phyloP scores from a whole-genome alignment of 2,113 vertebrate species.

The Gallinago undulata region DNA sequence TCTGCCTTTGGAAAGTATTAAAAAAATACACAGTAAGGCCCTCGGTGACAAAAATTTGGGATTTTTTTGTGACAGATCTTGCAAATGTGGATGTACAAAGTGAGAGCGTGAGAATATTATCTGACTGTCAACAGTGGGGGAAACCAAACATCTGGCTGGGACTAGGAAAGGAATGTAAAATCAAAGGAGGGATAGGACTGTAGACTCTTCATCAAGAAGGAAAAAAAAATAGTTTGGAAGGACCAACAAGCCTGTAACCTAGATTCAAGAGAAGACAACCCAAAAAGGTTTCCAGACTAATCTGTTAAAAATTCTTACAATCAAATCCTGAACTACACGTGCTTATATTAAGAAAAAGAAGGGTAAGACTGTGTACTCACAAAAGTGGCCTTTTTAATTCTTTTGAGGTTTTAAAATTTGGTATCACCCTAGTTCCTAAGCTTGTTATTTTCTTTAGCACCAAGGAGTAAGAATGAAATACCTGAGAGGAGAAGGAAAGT shows the following conservation, averaged over 20 bases:
- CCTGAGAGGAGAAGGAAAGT: neutral
- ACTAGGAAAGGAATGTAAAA: neutral
- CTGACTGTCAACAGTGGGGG: neutral
- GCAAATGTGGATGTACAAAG: neutral
- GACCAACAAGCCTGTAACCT: neutral
- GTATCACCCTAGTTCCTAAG: neutral
- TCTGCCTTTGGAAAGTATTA: constrained; percentile 20
- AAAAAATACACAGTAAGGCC: constrained; percentile 5
- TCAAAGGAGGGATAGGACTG: neutral
- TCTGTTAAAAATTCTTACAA: neutral
- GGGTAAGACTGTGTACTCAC: neutral
- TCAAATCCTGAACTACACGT: neutral
- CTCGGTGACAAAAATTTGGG: neutral
- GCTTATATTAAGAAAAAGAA: neutral
- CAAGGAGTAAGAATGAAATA: constrained; percentile 5
- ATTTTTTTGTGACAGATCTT: constrained; percentile 1
- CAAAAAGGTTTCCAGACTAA: neutral
- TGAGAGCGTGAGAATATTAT: neutral
- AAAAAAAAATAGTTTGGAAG: neutral
- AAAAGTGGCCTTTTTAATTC: neutral
- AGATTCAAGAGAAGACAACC: neutral
- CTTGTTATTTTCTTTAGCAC: neutral
- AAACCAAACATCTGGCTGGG: constrained; percentile 21
- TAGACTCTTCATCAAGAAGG: neutral
- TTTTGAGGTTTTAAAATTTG: neutral